These are phyloP conservation scores for Dicrostonyx torquatus DNA, from an alignment of 2,797 vertebrate species.

Conservation along the genomic window DNA sequence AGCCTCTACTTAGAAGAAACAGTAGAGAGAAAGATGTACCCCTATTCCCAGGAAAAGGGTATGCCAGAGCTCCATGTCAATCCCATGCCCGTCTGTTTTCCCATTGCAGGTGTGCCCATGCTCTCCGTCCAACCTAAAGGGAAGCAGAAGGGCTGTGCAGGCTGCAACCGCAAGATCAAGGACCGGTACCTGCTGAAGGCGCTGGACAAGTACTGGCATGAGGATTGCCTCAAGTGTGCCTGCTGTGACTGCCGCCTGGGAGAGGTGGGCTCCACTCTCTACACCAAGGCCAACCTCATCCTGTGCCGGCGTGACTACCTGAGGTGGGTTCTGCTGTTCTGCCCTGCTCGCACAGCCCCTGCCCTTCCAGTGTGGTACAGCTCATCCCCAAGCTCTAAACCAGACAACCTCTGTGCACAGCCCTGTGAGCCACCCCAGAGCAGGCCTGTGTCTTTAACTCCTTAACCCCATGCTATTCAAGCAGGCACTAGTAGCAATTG, in stretches of 20 bases:
- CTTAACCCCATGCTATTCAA: background rate
- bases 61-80: fast-evolving
- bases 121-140: conserved; percentile 97
- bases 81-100: background rate
- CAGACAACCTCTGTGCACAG: background rate
- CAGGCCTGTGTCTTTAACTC: background rate
- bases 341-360: too few relatives aligned
- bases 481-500: background rate
- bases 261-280: conserved; percentile 97
- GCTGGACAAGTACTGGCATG: conserved; percentile 98
- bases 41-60: background rate
- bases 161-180: conserved; percentile 97
- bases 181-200: conserved; percentile 99
- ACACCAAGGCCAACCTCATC: conserved; percentile 99
- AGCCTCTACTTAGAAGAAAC: background rate
- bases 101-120: conserved; percentile 92
- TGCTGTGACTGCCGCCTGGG: conserved; percentile 99
- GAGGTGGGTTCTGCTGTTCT: conserved; percentile 84
- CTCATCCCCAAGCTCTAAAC: background rate
- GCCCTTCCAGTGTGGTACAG: fast-evolving
- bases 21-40: background rate
- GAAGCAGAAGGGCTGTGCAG: conserved; percentile 96
- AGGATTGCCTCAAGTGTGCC: conserved; percentile 98
- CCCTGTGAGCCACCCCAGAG: background rate
- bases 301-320: conserved; percentile 98